phyloP scores from a whole-genome alignment of 2,888 invertebrate species.

The Heliothis peltigera region DNA sequence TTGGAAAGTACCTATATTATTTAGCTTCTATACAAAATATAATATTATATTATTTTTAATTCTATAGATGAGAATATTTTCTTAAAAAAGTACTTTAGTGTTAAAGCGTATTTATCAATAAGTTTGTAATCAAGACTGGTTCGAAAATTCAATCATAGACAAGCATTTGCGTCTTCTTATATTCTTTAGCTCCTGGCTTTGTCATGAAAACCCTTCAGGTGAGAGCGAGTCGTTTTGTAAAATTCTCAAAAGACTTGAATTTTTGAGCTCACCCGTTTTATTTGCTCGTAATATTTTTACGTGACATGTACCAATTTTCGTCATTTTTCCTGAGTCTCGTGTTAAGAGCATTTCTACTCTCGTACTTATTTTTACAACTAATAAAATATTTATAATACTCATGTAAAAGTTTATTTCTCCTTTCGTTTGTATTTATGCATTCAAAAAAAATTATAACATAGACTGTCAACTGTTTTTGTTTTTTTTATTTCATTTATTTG shows the following conservation, averaged over 20 bases:
- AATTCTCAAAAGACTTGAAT: slow-evolving; percentile 31
- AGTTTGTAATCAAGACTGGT: slow-evolving; percentile 3
- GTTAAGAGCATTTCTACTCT: background rate
- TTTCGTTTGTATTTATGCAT: too few relatives aligned
- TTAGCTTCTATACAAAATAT: too few relatives aligned
- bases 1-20: too few relatives aligned
- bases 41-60: too few relatives aligned
- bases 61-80: too few relatives aligned
- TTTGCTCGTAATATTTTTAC: slow-evolving; percentile 54
- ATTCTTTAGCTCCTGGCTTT: slow-evolving; percentile 26
- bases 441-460: too few relatives aligned
- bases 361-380: background rate
- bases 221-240: slow-evolving; percentile 27
- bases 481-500: too few relatives aligned
- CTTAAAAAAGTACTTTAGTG: too few relatives aligned
- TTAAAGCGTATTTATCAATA: background rate
- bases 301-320: slow-evolving; percentile 46
- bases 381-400: too few relatives aligned
- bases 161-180: slow-evolving; percentile 3
- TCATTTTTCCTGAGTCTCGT: slow-evolving; percentile 2
- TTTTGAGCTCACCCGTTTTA: slow-evolving; percentile 39
- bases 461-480: too few relatives aligned
- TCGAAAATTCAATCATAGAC: background rate
- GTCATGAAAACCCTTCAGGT: slow-evolving; percentile 29
- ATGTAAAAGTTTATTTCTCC: too few relatives aligned